phyloP scores from a whole-genome alignment of 2,113 vertebrate genomes.

The Eolophus roseicapilla region DNA sequence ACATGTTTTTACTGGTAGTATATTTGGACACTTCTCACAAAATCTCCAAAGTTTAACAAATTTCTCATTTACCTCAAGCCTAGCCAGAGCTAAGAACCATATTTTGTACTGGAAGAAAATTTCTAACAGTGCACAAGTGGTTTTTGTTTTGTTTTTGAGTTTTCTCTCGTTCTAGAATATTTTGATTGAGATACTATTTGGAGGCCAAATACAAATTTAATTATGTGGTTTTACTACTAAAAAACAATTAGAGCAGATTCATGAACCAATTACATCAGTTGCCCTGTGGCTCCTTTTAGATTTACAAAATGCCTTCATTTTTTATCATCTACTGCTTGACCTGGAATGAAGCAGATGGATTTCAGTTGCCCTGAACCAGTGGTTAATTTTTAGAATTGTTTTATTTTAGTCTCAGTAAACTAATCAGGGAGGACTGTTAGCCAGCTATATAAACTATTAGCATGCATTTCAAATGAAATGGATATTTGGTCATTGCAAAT shows the following conservation, averaged over 20 bases:
- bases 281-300: neutral
- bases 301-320: slow-evolving; percentile 4
- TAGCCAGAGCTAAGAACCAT: neutral
- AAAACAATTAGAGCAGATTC: slow-evolving; percentile 9
- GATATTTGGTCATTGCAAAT: neutral
- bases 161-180: neutral
- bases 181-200: neutral
- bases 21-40: neutral
- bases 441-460: neutral
- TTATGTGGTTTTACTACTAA: neutral
- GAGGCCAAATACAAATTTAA: neutral
- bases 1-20: neutral
- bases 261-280: slow-evolving; percentile 1
- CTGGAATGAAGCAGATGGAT: slow-evolving; percentile 14
- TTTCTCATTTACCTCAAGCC: neutral
- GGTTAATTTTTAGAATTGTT: neutral
- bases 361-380: neutral
- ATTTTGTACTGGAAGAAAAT: neutral
- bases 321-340: neutral
- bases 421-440: neutral
- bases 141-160: neutral
- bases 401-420: neutral
- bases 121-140: neutral
- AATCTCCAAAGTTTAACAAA: neutral
- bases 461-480: neutral